phyloP scores from a whole-genome alignment of 1,140 invertebrate species.

The Limonius californicus region DNA sequence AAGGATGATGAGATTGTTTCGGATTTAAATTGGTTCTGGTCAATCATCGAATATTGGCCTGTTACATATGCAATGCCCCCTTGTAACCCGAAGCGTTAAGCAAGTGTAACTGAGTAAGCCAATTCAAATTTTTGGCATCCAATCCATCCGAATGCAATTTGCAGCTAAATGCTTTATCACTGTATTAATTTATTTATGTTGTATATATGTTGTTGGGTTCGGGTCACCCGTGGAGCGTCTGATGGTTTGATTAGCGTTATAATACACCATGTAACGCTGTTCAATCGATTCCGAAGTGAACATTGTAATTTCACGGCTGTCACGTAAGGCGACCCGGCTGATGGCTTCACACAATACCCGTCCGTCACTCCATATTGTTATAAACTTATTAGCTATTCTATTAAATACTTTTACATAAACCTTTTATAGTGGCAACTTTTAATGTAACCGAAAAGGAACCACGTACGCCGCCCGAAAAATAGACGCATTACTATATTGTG shows the following conservation, averaged over 20 bases:
- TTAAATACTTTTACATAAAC: conserved; percentile 25
- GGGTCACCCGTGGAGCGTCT: conserved; percentile 32
- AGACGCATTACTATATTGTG: no score
- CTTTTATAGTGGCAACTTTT: conserved; percentile 2
- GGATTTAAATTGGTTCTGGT: no score
- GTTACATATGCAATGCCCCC: no score
- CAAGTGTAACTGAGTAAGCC: neutral
- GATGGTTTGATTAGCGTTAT: conserved; percentile 44
- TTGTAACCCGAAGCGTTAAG: no score
- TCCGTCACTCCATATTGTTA: conserved; percentile 39
- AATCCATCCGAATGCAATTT: neutral
- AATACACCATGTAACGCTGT: conserved; percentile 40
- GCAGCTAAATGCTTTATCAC: conserved; percentile 37
- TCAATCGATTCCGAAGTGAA: conserved; percentile 45
- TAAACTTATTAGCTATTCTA: conserved; percentile 42
- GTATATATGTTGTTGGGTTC: neutral
- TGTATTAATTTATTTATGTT: conserved; percentile 38
- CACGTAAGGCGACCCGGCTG: conserved; percentile 39
- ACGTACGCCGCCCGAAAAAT: neutral
- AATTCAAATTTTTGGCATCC: neutral
- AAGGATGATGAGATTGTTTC: no score
- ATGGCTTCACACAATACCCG: conserved; percentile 40
- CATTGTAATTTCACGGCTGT: conserved; percentile 47
- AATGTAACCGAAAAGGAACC: neutral
- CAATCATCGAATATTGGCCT: no score